phyloP scores from a whole-genome alignment of 2,888 invertebrate genomes.

The Aphidoletes aphidimyza region DNA sequence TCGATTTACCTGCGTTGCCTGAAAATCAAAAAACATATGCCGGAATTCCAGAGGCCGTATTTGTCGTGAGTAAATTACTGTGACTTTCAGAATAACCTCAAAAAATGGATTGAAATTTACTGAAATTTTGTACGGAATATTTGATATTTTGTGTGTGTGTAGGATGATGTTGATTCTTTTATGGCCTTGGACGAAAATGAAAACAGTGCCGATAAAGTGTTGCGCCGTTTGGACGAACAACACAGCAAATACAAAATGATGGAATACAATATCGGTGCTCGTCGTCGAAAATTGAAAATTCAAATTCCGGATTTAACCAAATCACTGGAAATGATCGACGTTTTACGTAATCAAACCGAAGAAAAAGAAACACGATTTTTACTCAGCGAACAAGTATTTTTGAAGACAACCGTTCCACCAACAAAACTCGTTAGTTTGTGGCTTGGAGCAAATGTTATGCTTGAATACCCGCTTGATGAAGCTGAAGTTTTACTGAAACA shows the following conservation, averaged over 20 bases:
- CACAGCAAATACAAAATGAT: constrained; percentile 97
- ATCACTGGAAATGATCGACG: constrained; percentile 90
- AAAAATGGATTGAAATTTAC: not conserved
- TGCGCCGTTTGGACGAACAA: constrained; percentile 89
- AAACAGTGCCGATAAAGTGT: constrained; percentile 84
- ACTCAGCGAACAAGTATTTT: constrained; percentile 90
- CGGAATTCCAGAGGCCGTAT: constrained; percentile 88
- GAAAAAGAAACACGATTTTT: constrained; percentile 87
- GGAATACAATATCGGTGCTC: constrained; percentile 90
- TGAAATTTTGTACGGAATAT: too few species aligned
- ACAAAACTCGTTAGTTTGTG: constrained; percentile 88
- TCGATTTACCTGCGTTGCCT: constrained; percentile 66
- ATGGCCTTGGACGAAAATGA: constrained; percentile 87
- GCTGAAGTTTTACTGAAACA: constrained; percentile 85
- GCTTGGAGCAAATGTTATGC: constrained; percentile 95
- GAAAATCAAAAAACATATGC: constrained; percentile 73
- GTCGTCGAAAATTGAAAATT: constrained; percentile 84
- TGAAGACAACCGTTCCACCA: constrained; percentile 84
- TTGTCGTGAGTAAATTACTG: constrained; percentile 83
- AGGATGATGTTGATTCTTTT: constrained; percentile 96
- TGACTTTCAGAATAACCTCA: not conserved
- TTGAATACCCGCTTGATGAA: constrained; percentile 93
- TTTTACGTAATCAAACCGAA: constrained; percentile 83
- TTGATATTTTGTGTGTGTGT: too few species aligned
- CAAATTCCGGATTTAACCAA: constrained; percentile 96